Evolutionary conservation across 2,113 vertebrate genomes (phyloP).

Genomic region (Pristiophorus japonicus): DNA sequence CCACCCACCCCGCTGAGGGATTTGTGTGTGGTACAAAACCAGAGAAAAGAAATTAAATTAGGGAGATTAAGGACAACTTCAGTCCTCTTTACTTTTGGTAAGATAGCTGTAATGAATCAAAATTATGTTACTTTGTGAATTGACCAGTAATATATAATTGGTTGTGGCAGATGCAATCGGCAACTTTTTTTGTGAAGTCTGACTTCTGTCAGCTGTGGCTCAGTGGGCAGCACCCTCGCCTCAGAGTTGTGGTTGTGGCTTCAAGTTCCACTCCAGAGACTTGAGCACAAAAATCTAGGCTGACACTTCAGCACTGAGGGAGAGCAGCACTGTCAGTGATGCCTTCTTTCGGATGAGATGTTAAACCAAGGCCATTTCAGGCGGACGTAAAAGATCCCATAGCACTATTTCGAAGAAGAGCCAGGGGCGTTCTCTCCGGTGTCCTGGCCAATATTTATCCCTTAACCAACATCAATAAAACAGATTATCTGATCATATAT

Average conservation of each 20-base stretch:
- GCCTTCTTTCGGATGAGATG: neutral
- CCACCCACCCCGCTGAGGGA: neutral
- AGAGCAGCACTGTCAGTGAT: neutral
- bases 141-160: neutral
- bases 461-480: neutral
- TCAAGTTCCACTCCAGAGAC: too few species aligned
- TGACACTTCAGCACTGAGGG: neutral
- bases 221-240: neutral
- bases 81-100: neutral
- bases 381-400: neutral
- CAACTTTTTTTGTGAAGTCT: neutral
- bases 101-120: neutral
- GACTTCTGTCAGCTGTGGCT: neutral
- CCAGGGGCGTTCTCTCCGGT: neutral
- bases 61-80: neutral
- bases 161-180: neutral
- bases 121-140: neutral
- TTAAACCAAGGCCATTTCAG: neutral
- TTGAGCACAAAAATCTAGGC: too few species aligned
- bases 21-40: neutral
- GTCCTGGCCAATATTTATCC: neutral
- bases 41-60: neutral
- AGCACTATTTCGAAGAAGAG: neutral
- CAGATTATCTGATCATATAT: neutral
- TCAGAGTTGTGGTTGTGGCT: neutral